These are phyloP conservation scores for Nomada fabriciana DNA, from an alignment of 2,888 invertebrate species.

Conservation along the genomic window DNA sequence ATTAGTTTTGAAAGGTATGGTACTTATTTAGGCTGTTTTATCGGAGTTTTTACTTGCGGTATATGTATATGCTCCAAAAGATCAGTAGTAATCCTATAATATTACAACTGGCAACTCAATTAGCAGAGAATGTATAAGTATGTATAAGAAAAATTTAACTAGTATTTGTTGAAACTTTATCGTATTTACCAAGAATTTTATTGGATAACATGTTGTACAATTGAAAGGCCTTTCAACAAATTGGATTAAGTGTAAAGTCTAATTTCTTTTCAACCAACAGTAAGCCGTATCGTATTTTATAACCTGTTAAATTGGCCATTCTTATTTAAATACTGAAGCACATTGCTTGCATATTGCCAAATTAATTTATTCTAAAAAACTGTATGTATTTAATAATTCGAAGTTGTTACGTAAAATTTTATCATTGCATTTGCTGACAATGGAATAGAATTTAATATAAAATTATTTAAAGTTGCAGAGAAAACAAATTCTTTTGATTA, in stretches of 20 bases:
- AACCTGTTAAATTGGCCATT: too few species aligned
- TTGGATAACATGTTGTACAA: background rate
- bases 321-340: too few species aligned
- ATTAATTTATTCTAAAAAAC: too few species aligned
- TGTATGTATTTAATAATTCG: too few species aligned
- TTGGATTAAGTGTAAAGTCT: background rate
- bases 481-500: too few species aligned
- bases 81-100: background rate
- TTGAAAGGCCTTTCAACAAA: conserved; percentile 1
- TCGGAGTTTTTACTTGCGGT: background rate
- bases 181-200: background rate
- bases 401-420: too few species aligned
- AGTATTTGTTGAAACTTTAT: conserved; percentile 14
- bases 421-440: too few species aligned
- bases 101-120: background rate
- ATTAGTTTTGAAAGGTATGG: background rate
- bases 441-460: too few species aligned
- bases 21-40: background rate
- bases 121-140: background rate
- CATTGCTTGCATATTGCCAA: too few species aligned
- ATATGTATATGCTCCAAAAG: background rate
- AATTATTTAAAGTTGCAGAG: too few species aligned
- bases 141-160: conserved; percentile 20
- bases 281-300: too few species aligned
- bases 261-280: too few species aligned